phyloP scores from a whole-genome alignment of 2,113 vertebrate species.

The Oncorhynchus masou region DNA sequence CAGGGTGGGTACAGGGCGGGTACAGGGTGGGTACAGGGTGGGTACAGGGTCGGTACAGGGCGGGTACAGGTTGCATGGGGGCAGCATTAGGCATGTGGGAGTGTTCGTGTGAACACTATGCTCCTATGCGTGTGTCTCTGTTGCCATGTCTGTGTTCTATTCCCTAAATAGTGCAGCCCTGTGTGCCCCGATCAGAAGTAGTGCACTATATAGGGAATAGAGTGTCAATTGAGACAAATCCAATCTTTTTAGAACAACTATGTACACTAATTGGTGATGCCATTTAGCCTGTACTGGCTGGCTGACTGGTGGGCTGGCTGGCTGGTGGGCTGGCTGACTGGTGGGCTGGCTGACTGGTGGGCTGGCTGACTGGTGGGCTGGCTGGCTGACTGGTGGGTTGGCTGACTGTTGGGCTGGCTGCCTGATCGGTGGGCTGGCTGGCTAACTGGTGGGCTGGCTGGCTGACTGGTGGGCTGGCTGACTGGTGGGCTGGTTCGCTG shows the following conservation, averaged over 20 bases:
- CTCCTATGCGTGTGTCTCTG: not conserved
- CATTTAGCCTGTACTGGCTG: constrained; percentile 5
- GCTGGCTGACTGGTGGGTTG: no score
- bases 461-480: no score
- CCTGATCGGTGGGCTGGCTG: no score
- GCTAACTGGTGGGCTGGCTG: no score
- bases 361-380: not conserved
- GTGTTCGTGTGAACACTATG: not conserved
- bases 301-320: constrained; percentile 1
- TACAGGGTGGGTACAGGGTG: no score
- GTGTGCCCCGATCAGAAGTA: no score
- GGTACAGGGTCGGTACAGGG: not conserved
- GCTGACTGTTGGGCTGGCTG: no score
- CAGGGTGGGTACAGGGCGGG: no score
- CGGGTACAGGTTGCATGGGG: not conserved
- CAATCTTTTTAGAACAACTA: no score
- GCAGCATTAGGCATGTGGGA: not conserved
- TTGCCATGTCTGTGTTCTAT: not conserved
- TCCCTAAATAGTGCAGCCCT: no score
- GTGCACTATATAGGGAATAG: no score
- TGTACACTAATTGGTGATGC: not conserved
- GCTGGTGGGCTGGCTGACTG: not conserved
- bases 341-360: not conserved
- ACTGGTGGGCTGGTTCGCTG: no score
- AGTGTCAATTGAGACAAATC: not conserved